phyloP scores from a whole-genome alignment of 1,140 invertebrate genomes.

The Drosophila asahinai region DNA sequence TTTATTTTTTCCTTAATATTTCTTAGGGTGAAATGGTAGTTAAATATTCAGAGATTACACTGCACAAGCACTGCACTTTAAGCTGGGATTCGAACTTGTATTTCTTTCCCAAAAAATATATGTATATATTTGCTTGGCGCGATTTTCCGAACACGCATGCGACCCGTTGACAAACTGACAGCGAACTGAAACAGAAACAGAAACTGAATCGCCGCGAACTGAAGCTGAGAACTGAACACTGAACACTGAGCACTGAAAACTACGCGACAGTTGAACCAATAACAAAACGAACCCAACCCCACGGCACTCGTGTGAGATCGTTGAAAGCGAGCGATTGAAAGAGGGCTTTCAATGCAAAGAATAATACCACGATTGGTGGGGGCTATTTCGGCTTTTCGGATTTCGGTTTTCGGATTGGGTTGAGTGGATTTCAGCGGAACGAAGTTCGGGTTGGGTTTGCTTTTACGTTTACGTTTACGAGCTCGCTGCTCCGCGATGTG shows the following conservation, averaged over 20 bases:
- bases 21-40: background rate
- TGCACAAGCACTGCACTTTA: conserved; percentile 38
- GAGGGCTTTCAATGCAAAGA: conserved; percentile 41
- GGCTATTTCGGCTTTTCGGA: background rate
- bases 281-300: conserved; percentile 61
- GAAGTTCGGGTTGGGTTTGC: conserved; percentile 43
- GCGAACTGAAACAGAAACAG: conserved; percentile 63
- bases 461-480: conserved; percentile 36
- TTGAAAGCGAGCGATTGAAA: conserved; percentile 37
- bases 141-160: conserved; percentile 60
- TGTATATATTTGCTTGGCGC: background rate
- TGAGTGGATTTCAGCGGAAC: conserved; percentile 50
- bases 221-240: conserved; percentile 58
- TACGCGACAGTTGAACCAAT: conserved; percentile 62
- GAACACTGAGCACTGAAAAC: conserved; percentile 25
- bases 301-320: conserved; percentile 51
- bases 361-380: conserved; percentile 7
- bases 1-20: conserved; percentile 15
- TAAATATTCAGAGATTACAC: conserved; percentile 13
- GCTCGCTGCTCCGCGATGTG: conserved; percentile 47
- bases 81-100: background rate
- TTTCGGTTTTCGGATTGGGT: conserved; percentile 28
- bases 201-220: conserved; percentile 34
- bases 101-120: conserved; percentile 4
- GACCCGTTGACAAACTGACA: conserved; percentile 77